A percentile compares a stretch with the other conserved stretches of the same genome.
These are phyloP conservation scores for Lithophane socia DNA, from an alignment of 2,888 invertebrate species.

Conservation along the genomic window DNA sequence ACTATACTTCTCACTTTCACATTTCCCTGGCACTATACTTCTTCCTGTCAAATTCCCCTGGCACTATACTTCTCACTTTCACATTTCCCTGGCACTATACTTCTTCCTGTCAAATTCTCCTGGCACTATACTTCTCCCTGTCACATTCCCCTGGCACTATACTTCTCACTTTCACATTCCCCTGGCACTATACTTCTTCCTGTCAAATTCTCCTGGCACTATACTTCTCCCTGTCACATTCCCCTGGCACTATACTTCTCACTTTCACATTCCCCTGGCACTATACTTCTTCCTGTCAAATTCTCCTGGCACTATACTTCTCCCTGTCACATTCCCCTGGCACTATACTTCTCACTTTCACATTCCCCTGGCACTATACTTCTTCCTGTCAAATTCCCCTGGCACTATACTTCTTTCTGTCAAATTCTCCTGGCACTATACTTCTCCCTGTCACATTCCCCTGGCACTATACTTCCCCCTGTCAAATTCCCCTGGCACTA, in stretches of 20 bases:
- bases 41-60: too few species aligned
- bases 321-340: neutral
- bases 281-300: neutral
- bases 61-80: neutral
- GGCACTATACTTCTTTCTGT: neutral
- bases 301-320: neutral
- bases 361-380: too few species aligned
- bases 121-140: neutral
- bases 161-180: neutral
- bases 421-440: neutral
- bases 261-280: rapidly evolving
- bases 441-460: neutral
- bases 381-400: neutral
- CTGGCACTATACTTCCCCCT: neutral
- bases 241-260: neutral
- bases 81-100: neutral
- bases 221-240: neutral
- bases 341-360: neutral
- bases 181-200: neutral
- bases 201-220: too few species aligned
- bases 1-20: neutral
- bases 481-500: neutral
- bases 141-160: neutral
- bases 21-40: neutral
- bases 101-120: neutral